Conservation (phyloP, 2,113 vertebrate genomes). For the Seriola dumerili region DNA sequence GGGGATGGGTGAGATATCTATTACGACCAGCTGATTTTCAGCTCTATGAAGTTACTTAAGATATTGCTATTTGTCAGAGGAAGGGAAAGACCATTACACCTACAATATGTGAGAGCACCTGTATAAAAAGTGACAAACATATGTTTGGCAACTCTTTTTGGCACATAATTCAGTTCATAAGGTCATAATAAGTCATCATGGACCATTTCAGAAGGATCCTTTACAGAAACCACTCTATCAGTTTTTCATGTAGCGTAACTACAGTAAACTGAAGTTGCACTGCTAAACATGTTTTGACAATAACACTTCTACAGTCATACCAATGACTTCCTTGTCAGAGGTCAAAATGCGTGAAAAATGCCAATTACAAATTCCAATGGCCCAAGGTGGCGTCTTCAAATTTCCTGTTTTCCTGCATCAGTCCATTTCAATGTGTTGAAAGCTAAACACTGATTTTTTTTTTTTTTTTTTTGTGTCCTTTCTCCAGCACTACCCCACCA, state of each 20-base stretch:
- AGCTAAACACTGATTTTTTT: background rate
- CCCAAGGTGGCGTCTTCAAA: background rate
- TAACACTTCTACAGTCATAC: background rate
- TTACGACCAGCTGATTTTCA: background rate
- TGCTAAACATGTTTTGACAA: background rate
- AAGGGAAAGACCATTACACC: background rate
- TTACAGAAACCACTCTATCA: background rate
- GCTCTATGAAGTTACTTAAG: background rate
- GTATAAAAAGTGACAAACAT: background rate
- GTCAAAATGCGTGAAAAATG: no score
- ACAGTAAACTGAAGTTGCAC: background rate
- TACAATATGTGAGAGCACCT: background rate
- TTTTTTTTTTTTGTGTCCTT: background rate
- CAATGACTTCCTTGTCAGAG: background rate
- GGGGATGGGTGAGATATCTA: constrained; percentile 90
- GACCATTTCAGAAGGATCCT: background rate
- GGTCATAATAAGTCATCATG: background rate
- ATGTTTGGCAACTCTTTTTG: background rate
- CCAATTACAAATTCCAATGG: no score
- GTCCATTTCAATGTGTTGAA: background rate
- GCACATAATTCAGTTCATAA: background rate
- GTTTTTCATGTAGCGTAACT: background rate
- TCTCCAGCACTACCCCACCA: constrained; percentile 87
- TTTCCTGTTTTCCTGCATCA: background rate
- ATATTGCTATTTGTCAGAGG: background rate